Conservation (phyloP, 2,888 invertebrate genomes). For the Rambutsinella grinnellia region DNA sequence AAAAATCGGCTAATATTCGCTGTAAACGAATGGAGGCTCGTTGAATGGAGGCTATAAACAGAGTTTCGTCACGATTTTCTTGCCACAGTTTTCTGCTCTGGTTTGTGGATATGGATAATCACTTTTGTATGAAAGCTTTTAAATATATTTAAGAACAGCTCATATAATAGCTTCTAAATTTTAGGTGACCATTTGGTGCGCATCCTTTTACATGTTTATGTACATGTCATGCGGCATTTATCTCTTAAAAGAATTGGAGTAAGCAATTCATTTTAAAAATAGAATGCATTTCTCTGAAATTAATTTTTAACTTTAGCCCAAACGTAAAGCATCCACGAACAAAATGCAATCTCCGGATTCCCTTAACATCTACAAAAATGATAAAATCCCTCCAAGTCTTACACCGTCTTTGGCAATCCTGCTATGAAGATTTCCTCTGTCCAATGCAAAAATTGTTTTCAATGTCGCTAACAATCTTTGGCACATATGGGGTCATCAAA, state of each 20-base stretch:
- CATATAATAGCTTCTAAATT: too few relatives aligned
- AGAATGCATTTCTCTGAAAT: too few relatives aligned
- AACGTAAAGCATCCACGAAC: conserved; percentile 14
- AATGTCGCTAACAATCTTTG: conserved; percentile 2
- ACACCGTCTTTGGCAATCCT: conserved; percentile 29
- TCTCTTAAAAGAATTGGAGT: conserved; percentile 22
- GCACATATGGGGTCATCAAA: conserved; percentile 31
- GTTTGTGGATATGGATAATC: too few relatives aligned
- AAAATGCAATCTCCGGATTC: background rate
- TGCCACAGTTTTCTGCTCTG: too few relatives aligned
- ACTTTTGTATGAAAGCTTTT: too few relatives aligned
- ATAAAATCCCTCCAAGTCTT: conserved; percentile 21
- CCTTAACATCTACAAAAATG: background rate
- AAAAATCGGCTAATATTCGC: too few relatives aligned
- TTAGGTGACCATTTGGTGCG: too few relatives aligned
- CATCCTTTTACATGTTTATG: conserved; percentile 23
- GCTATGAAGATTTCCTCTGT: conserved; percentile 27
- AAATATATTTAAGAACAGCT: too few relatives aligned
- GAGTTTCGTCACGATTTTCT: too few relatives aligned
- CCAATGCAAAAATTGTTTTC: conserved; percentile 20
- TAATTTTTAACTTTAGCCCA: conserved; percentile 9
- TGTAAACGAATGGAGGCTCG: too few relatives aligned
- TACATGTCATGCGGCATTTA: conserved; percentile 31
- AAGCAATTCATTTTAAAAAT: too few relatives aligned
- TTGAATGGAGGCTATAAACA: too few relatives aligned